A percentile compares a stretch with the other conserved stretches of the same genome.
Evolutionary conservation across 2,888 invertebrate genomes (phyloP).

Genomic region (Nudaria mundana): DNA sequence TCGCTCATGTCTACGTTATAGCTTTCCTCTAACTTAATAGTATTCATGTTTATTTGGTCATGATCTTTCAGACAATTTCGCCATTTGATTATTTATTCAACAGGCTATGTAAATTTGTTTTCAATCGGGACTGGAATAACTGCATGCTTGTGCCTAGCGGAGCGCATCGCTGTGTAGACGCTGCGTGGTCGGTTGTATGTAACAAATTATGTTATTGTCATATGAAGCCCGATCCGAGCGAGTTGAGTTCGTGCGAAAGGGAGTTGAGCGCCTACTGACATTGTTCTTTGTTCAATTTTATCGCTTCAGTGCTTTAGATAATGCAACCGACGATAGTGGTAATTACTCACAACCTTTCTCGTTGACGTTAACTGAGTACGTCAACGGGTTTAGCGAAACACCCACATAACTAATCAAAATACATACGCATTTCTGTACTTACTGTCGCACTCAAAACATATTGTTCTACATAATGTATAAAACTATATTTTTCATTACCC

Average conservation of each 20-base stretch:
- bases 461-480: too few relatives aligned
- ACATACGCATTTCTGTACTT: too few relatives aligned
- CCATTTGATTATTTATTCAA: slow-evolving; percentile 59
- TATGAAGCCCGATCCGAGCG: slow-evolving; percentile 54
- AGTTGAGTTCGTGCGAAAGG: slow-evolving; percentile 70
- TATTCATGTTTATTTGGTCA: slow-evolving; percentile 35
- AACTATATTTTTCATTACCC: too few relatives aligned
- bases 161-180: slow-evolving; percentile 49
- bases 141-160: slow-evolving; percentile 56
- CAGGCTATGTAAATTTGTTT: slow-evolving; percentile 60
- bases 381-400: slow-evolving; percentile 54
- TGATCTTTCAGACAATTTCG: slow-evolving; percentile 59
- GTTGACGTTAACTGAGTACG: slow-evolving; percentile 62
- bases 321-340: slow-evolving; percentile 54
- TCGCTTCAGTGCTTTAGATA: slow-evolving; percentile 76
- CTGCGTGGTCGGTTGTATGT: slow-evolving; percentile 45
- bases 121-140: slow-evolving; percentile 49
- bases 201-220: slow-evolving; percentile 70
- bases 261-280: slow-evolving; percentile 69
- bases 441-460: too few relatives aligned
- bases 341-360: slow-evolving; percentile 60
- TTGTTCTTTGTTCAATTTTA: slow-evolving; percentile 80
- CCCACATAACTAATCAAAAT: slow-evolving; percentile 52
- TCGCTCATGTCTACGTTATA: slow-evolving; percentile 20
- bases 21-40: slow-evolving; percentile 29